Percentiles rank a stretch among this genome's conserved stretches.
These are phyloP conservation scores for Laupala kohalensis DNA, from an alignment of 1,140 invertebrate species.

Conservation along the genomic window DNA sequence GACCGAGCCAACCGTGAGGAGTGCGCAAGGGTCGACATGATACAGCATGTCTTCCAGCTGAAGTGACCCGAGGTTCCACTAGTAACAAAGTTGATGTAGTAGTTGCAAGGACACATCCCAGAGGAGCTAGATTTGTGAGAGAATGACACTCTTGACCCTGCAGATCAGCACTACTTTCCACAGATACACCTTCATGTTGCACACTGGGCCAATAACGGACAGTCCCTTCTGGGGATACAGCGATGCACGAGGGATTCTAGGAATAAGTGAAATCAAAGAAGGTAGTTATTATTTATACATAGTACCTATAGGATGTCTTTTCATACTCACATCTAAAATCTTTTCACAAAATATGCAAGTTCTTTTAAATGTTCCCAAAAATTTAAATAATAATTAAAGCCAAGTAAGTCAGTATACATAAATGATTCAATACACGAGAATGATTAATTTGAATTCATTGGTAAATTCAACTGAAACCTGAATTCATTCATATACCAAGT, in stretches of 20 bases:
- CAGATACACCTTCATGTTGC: slow-evolving; percentile 72
- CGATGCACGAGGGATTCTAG: slow-evolving; percentile 70
- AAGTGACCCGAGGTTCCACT: slow-evolving; percentile 43
- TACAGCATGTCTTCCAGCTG: slow-evolving; percentile 49
- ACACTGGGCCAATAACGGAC: slow-evolving; percentile 84
- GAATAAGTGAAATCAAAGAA: too few relatives aligned
- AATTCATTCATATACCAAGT: too few relatives aligned
- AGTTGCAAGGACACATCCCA: slow-evolving; percentile 74
- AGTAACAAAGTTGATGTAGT: slow-evolving; percentile 79
- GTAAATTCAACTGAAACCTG: too few relatives aligned
- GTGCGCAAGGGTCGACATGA: slow-evolving; percentile 55
- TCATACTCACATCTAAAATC: too few relatives aligned
- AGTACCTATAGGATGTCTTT: too few relatives aligned
- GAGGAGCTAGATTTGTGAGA: slow-evolving; percentile 49
- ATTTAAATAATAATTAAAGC: too few relatives aligned
- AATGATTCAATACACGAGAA: too few relatives aligned
- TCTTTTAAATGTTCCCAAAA: too few relatives aligned
- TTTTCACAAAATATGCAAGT: too few relatives aligned
- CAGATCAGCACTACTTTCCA: slow-evolving; percentile 71
- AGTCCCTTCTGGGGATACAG: slow-evolving; percentile 84
- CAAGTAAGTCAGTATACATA: too few relatives aligned
- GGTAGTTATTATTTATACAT: too few relatives aligned
- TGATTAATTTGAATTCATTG: too few relatives aligned
- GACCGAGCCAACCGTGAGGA: slow-evolving; percentile 74
- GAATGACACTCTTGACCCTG: slow-evolving; percentile 59